Percentiles rank a stretch among this genome's conserved stretches.
Evolutionary conservation across 2,797 vertebrate species (phyloP).

Genomic region (Peromyscus nudipes): DNA sequence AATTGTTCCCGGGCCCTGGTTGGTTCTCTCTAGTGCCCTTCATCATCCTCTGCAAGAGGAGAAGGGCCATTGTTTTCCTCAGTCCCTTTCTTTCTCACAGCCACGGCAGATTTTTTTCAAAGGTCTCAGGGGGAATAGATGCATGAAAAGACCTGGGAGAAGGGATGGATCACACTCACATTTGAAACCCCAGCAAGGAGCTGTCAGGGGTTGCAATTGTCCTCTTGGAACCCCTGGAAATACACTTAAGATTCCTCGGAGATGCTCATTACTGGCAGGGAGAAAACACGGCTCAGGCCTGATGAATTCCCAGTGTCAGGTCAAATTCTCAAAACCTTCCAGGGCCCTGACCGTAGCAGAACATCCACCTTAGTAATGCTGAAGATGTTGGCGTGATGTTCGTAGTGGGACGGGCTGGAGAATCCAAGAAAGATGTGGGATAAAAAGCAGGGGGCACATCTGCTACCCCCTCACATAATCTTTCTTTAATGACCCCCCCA

Average conservation of each 20-base stretch:
- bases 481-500: background rate
- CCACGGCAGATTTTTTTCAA: constrained; percentile 41
- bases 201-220: background rate
- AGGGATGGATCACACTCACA: background rate
- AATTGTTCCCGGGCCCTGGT: background rate
- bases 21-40: constrained; percentile 41
- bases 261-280: constrained; percentile 17
- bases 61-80: background rate
- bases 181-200: constrained; percentile 38
- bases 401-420: background rate
- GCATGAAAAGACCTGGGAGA: constrained; percentile 8
- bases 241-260: background rate
- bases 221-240: constrained; percentile 14
- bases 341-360: background rate
- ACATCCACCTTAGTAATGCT: background rate
- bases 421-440: background rate
- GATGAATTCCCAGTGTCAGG: constrained; percentile 13
- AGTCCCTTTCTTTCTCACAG: background rate
- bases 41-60: constrained; percentile 17
- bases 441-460: constrained; percentile 38
- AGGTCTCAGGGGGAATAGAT: background rate
- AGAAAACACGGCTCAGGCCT: background rate
- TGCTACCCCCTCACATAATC: background rate
- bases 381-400: background rate
- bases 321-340: background rate